phyloP scores from a whole-genome alignment of 2,113 vertebrate genomes.

The Lampris incognitus region DNA sequence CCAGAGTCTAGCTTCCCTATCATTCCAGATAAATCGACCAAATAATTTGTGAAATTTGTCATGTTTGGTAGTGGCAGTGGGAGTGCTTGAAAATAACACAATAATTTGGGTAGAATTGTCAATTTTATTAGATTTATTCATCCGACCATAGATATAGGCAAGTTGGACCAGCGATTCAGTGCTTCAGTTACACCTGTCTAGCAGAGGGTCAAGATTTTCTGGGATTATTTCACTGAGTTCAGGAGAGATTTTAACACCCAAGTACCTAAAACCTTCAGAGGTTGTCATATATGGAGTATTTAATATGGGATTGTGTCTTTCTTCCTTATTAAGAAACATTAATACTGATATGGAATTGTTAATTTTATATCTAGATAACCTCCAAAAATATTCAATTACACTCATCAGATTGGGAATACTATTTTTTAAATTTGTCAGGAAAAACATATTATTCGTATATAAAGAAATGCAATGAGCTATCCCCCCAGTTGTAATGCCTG shows the following conservation, averaged over 20 bases:
- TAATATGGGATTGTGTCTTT: slow-evolving; percentile 19
- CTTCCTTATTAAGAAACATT: slow-evolving; percentile 27
- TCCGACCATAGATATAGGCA: slow-evolving; percentile 34
- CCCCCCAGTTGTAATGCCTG: background rate
- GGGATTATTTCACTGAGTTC: slow-evolving; percentile 21
- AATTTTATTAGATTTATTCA: slow-evolving; percentile 37
- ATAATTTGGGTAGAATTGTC: background rate
- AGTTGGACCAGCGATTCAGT: slow-evolving; percentile 20
- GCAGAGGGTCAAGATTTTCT: slow-evolving; percentile 28
- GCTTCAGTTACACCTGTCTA: background rate
- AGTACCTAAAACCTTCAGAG: slow-evolving; percentile 28
- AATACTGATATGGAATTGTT: slow-evolving; percentile 37
- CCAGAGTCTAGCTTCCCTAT: background rate
- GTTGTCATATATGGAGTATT: slow-evolving; percentile 12
- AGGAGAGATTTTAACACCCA: slow-evolving; percentile 36
- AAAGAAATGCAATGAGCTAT: slow-evolving; percentile 21
- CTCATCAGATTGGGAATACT: slow-evolving; percentile 25
- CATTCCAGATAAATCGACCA: slow-evolving; percentile 32
- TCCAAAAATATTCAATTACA: slow-evolving; percentile 10
- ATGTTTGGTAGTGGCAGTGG: slow-evolving; percentile 9
- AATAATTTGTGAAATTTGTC: background rate
- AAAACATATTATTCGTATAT: slow-evolving; percentile 23
- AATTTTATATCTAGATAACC: slow-evolving; percentile 34
- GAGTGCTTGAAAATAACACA: slow-evolving; percentile 35
- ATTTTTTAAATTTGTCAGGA: slow-evolving; percentile 3